These are phyloP conservation scores for Drosophila subsilvestris DNA, from an alignment of 2,888 invertebrate species.

Conservation along the genomic window DNA sequence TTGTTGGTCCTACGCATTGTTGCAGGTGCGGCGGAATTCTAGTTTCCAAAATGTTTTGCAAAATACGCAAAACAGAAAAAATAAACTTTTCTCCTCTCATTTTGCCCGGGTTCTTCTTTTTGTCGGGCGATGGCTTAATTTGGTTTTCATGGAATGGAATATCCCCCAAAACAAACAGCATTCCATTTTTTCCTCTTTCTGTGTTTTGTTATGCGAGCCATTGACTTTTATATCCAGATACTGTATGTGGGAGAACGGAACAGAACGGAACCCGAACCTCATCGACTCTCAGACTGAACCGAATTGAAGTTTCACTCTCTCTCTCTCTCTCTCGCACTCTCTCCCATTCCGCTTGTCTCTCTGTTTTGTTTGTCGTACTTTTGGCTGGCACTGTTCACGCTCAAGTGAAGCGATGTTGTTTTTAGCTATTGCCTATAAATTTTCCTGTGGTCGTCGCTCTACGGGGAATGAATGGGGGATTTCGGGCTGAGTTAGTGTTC, in stretches of 20 bases:
- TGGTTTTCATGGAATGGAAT: constrained; percentile 66
- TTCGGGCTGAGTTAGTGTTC: constrained; percentile 44
- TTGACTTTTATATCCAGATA: constrained; percentile 73
- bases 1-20: constrained; percentile 49
- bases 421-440: constrained; percentile 72
- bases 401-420: constrained; percentile 75
- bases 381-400: constrained; percentile 73
- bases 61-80: constrained; percentile 19
- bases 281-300: constrained; percentile 19
- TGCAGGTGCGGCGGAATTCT: constrained; percentile 62
- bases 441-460: constrained; percentile 55
- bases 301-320: constrained; percentile 28
- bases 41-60: constrained; percentile 32
- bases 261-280: constrained; percentile 13
- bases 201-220: constrained; percentile 52
- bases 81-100: constrained; percentile 24
- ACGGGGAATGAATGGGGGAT: constrained; percentile 37
- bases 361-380: constrained; percentile 51
- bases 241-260: background rate
- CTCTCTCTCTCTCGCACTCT: background rate
- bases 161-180: constrained; percentile 27
- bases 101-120: constrained; percentile 18
- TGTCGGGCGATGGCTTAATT: constrained; percentile 68
- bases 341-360: constrained; percentile 25
- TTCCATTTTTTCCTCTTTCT: constrained; percentile 28